These are phyloP conservation scores for Manacus vitellinus DNA, from an alignment of 2,113 vertebrate species.

Conservation along the genomic window DNA sequence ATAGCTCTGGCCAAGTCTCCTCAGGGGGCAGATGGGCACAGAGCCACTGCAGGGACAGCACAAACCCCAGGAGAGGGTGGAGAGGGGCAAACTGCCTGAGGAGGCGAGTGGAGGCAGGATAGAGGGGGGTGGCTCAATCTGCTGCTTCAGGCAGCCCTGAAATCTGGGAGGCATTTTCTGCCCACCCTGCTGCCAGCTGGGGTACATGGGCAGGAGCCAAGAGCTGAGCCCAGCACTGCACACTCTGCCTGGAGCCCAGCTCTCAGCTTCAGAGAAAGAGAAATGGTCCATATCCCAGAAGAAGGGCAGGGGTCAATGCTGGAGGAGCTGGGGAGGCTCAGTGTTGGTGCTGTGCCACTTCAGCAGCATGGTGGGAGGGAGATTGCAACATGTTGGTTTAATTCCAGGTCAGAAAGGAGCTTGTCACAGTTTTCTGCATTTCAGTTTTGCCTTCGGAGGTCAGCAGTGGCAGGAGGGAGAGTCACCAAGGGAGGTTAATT, in stretches of 20 bases:
- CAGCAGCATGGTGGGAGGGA: background rate
- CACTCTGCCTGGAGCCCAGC: background rate
- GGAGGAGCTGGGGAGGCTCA: background rate
- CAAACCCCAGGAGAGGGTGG: background rate
- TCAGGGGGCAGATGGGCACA: background rate
- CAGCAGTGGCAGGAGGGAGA: conserved; percentile 28
- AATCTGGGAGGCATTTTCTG: background rate
- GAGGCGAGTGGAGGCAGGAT: background rate
- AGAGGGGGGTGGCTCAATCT: conserved; percentile 9
- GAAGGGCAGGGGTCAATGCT: background rate
- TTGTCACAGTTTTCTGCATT: background rate
- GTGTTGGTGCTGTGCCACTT: background rate
- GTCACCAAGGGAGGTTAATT: conserved; percentile 15
- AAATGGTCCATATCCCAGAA: background rate
- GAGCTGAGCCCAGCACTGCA: background rate
- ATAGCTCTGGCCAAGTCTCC: background rate
- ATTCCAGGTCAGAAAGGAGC: conserved; percentile 48
- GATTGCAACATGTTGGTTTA: background rate
- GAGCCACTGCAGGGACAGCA: background rate
- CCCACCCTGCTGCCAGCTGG: background rate
- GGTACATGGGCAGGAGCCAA: background rate
- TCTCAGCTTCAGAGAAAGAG: background rate
- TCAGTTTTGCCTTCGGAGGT: conserved; percentile 20
- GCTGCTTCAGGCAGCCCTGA: background rate
- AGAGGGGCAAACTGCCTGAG: background rate